A percentile compares a stretch with the other conserved stretches of the same genome.
Evolutionary conservation across 2,888 invertebrate genomes (phyloP).

Genomic region (Prosopocoilus inquinatus): DNA sequence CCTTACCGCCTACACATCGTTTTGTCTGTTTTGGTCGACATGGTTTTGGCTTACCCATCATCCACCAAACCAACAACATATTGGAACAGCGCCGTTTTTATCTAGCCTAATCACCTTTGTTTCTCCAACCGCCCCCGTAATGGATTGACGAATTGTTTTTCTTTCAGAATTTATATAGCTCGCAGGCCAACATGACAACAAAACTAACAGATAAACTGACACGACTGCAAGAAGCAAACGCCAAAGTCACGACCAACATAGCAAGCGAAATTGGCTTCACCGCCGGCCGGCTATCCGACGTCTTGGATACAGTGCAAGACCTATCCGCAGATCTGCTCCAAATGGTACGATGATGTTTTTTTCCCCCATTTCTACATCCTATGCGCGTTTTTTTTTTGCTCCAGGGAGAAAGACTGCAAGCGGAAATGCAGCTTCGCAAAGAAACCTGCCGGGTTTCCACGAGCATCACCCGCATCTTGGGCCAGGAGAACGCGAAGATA

Average conservation of each 20-base stretch:
- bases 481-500: slow-evolving; percentile 41
- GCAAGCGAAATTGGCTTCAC: slow-evolving; percentile 32
- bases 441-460: neutral
- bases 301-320: slow-evolving; percentile 46
- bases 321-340: slow-evolving; percentile 46
- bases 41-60: too few species aligned
- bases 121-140: too few species aligned
- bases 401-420: slow-evolving; percentile 40
- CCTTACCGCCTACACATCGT: too few species aligned
- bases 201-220: slow-evolving; percentile 47
- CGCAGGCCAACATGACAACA: slow-evolving; percentile 47
- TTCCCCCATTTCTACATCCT: neutral
- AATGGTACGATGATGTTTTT: slow-evolving; percentile 41
- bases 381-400: slow-evolving; percentile 8
- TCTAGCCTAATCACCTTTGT: neutral
- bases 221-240: slow-evolving; percentile 49
- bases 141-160: slow-evolving; percentile 7
- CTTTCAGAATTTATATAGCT: slow-evolving; percentile 30
- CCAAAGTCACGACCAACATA: slow-evolving; percentile 35
- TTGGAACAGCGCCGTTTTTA: too few species aligned
- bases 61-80: too few species aligned
- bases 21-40: too few species aligned
- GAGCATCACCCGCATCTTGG: slow-evolving; percentile 7
- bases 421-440: slow-evolving; percentile 28
- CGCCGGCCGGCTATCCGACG: slow-evolving; percentile 35